Conservation (phyloP, 1,140 invertebrate genomes). For the Gyrodactylus bullatarudis region DNA sequence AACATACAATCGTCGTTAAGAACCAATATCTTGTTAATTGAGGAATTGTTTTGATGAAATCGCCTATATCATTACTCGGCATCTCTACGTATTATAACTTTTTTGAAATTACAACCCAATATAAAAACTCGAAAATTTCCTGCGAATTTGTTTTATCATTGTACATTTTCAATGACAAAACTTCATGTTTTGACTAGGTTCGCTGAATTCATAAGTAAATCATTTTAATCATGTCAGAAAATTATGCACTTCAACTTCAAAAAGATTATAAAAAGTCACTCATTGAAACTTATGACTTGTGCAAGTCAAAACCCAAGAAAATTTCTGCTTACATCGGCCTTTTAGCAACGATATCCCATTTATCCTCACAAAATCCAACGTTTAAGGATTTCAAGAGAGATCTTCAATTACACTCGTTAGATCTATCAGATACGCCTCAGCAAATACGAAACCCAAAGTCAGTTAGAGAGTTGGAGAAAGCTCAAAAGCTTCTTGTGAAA, state of each 20-base stretch:
- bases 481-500: background rate
- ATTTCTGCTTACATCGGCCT: background rate
- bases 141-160: background rate
- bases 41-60: background rate
- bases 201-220: background rate
- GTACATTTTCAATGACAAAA: background rate
- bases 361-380: background rate
- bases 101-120: background rate
- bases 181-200: background rate
- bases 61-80: background rate
- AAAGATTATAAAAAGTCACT: background rate
- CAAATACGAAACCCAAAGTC: background rate
- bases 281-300: background rate
- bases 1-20: background rate
- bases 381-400: background rate
- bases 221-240: background rate
- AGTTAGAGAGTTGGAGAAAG: background rate
- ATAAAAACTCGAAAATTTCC: no score
- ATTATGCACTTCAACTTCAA: background rate
- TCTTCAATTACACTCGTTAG: background rate
- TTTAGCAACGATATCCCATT: background rate
- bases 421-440: background rate
- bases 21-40: background rate
- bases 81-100: background rate
- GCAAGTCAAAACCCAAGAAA: background rate